Percentiles rank a stretch among this genome's conserved stretches.
Evolutionary conservation across 2,888 invertebrate genomes (phyloP).

Genomic region (Thymelicus lineola): DNA sequence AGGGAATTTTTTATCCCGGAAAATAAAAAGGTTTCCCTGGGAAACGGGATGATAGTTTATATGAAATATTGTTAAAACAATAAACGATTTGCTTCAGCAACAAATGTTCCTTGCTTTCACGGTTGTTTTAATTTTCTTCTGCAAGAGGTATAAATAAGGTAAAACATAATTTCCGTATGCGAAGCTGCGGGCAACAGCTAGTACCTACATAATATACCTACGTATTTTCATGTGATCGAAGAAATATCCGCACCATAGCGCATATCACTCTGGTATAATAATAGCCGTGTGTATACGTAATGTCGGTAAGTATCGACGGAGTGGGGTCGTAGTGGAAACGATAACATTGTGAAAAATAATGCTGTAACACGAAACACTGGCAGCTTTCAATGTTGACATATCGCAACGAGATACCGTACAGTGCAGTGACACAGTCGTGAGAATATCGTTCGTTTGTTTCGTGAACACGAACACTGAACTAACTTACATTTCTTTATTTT

Average conservation of each 20-base stretch:
- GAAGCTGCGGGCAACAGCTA: too few species aligned
- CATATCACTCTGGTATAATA: constrained; percentile 31
- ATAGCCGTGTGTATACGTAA: constrained; percentile 24
- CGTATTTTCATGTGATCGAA: constrained; percentile 16
- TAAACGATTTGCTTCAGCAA: too few species aligned
- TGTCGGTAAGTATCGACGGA: constrained; percentile 32
- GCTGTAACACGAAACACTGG: constrained; percentile 56
- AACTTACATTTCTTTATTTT: constrained; percentile 36
- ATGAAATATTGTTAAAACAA: too few species aligned
- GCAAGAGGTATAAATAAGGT: too few species aligned
- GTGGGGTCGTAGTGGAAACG: constrained; percentile 43
- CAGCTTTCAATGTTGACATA: constrained; percentile 52
- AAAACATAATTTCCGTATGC: too few species aligned
- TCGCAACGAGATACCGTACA: constrained; percentile 53
- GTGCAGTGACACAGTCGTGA: too few species aligned
- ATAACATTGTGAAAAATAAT: constrained; percentile 52
- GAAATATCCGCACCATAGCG: constrained; percentile 17
- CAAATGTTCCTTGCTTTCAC: too few species aligned
- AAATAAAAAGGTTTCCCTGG: too few species aligned
- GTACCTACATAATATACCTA: too few species aligned
- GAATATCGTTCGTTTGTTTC: constrained; percentile 50
- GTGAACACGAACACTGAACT: constrained; percentile 41
- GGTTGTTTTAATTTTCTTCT: too few species aligned
- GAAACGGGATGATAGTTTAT: too few species aligned
- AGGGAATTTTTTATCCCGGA: too few species aligned